These are phyloP conservation scores for Pardosa pseudoannulata DNA, from an alignment of 2,888 invertebrate genomes.

Conservation along the genomic window DNA sequence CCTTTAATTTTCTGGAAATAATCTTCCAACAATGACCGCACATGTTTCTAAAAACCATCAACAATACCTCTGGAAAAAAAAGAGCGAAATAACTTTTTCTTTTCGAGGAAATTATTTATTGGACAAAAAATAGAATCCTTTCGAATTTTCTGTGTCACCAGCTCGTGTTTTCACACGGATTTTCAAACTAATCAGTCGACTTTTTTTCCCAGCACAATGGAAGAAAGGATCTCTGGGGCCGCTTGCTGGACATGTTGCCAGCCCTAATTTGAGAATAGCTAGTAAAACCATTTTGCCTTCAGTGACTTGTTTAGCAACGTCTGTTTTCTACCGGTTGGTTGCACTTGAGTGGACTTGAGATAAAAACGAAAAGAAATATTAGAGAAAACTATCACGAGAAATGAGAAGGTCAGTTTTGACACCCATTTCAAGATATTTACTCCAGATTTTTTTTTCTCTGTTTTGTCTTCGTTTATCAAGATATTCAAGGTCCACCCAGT, in stretches of 20 bases:
- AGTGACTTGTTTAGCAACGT: constrained; percentile 47
- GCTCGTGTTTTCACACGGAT: constrained; percentile 8
- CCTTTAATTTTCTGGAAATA: no score
- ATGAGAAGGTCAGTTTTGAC: constrained; percentile 59
- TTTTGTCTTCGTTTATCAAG: constrained; percentile 20
- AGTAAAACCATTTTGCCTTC: constrained; percentile 11
- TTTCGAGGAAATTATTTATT: no score
- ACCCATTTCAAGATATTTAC: constrained; percentile 48
- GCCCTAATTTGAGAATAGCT: constrained; percentile 22
- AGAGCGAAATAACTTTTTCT: no score
- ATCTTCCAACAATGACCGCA: no score
- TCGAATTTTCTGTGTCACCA: constrained; percentile 44
- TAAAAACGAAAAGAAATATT: no score
- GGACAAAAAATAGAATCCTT: constrained; percentile 24
- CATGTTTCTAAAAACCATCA: no score
- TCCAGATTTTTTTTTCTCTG: constrained; percentile 44
- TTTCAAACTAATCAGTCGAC: not conserved
- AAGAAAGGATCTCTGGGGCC: constrained; percentile 16
- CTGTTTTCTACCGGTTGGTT: constrained; percentile 28
- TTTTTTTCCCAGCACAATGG: constrained; percentile 24
- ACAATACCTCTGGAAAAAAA: no score
- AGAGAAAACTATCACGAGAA: constrained; percentile 34
- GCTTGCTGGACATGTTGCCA: constrained; percentile 12
- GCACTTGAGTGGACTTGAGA: constrained; percentile 45
- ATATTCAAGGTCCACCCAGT: constrained; percentile 18